Base-by-base conservation (phyloP, 2,888 invertebrate genomes). In the Apomyelois bistriatella region DNA sequence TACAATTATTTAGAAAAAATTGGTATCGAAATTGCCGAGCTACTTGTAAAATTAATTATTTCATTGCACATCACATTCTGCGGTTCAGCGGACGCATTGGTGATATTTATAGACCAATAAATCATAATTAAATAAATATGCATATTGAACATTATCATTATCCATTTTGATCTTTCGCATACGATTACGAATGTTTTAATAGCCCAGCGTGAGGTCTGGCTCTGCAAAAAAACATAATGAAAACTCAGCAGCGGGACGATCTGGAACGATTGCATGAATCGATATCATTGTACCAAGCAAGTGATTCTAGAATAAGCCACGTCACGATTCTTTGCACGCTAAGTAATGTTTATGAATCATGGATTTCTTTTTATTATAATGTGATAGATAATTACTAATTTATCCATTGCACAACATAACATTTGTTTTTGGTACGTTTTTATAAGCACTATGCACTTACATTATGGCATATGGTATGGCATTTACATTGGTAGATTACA, bases 101-200 rank as follows among this genome's bases (percentile, higher is more conserved):
- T 22, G 22, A 22, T 3, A 13, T 16, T 10, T 42, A 16, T 35
- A 30, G 5, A 28, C 7, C 41, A 40, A 56, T 47, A 55, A 54
- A 52, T 50, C 53, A 55, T 52, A 53, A 56, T 59, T 53, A 42
- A 41, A 48, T 53, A 42, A 41, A 48, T 53, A 58, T 59, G 55
- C 55, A 58, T 62, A 65, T 65, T 65, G 50, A 61, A 60, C 64
- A 60, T 55, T 54, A 36, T 32, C n/a, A 54, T 53, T 68, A 70
- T 69, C 61, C 32, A 52, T 50, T 56, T 52, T 53, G 54, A 59
- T 62, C 66, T 61, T 62, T 57, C 58, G 60, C 58, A 58, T 57
- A 55, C 61, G 66, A 65, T 68, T 70, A 70, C 67, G 68, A 66
- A 68, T 64, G 63, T 64, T 67, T 70, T 69, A 67, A 70, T 66